These are phyloP conservation scores for Drosophila sproati DNA, from an alignment of 1,140 invertebrate species.

Conservation along the genomic window DNA sequence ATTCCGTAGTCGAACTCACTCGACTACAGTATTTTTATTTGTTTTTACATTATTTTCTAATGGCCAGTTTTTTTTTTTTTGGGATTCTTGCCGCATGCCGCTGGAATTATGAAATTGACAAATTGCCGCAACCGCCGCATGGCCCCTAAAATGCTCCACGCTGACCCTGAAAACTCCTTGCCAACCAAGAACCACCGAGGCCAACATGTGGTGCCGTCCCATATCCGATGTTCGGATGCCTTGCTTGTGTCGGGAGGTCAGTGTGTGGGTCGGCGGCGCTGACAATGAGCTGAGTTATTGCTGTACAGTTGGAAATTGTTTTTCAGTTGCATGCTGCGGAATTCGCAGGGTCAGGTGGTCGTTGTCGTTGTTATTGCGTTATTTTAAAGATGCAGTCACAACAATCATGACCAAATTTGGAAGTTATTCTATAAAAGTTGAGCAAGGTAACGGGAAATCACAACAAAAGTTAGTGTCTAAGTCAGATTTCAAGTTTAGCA, in stretches of 20 bases:
- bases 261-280: slow-evolving; percentile 69
- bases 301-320: slow-evolving; percentile 77
- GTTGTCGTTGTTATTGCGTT: slow-evolving; percentile 30
- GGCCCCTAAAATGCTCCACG: slow-evolving; percentile 52
- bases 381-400: slow-evolving; percentile 37
- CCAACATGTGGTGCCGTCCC: slow-evolving; percentile 36
- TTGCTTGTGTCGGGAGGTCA: slow-evolving; percentile 53
- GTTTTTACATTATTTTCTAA: slow-evolving; percentile 14
- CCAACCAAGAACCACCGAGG: slow-evolving; percentile 29
- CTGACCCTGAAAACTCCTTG: slow-evolving; percentile 71
- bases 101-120: slow-evolving; percentile 77
- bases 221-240: slow-evolving; percentile 17
- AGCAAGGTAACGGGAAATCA: slow-evolving; percentile 3
- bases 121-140: slow-evolving; percentile 71
- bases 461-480: not conserved
- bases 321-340: slow-evolving; percentile 45
- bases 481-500: not conserved
- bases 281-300: slow-evolving; percentile 78
- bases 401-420: slow-evolving; percentile 19
- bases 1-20: not conserved
- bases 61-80: slow-evolving; percentile 25
- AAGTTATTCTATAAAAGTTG: not conserved
- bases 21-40: too few species aligned
- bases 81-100: slow-evolving; percentile 51
- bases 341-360: slow-evolving; percentile 51